A percentile compares a stretch with the other conserved stretches of the same genome.
phyloP scores from a whole-genome alignment of 37 sponge, comb jelly and placozoan species.

The Geodia barretti region DNA sequence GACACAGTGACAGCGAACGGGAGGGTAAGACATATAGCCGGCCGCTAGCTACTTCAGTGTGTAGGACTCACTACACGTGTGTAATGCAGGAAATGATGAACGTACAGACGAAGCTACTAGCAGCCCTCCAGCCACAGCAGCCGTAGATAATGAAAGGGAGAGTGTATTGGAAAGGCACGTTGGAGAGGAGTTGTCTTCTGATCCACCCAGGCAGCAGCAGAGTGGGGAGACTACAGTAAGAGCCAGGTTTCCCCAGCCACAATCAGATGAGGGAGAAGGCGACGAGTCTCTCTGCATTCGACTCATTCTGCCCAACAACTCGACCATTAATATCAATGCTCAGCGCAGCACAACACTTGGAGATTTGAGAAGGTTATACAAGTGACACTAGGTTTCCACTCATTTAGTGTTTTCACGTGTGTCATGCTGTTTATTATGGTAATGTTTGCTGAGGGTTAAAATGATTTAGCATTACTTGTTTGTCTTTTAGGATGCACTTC shows the following conservation, averaged over 20 bases:
- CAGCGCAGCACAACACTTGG: constrained; percentile 20
- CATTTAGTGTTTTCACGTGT: neutral
- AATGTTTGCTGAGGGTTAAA: too few species aligned
- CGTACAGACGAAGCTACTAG: neutral
- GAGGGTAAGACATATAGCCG: neutral
- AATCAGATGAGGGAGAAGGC: neutral
- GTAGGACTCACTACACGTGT: too few species aligned
- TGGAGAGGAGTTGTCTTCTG: too few species aligned
- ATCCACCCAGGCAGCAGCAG: too few species aligned
- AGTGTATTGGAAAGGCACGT: too few species aligned
- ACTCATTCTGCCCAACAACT: constrained; percentile 19
- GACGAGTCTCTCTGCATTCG: neutral
- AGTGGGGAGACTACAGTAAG: neutral
- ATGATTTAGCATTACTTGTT: too few species aligned
- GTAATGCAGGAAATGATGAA: neutral
- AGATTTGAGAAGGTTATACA: constrained; percentile 36
- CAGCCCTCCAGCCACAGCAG: neutral
- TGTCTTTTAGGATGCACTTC: constrained; percentile 58
- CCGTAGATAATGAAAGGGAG: too few species aligned
- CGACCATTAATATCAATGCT: neutral
- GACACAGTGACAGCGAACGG: neutral
- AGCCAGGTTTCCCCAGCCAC: neutral
- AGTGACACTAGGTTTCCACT: neutral
- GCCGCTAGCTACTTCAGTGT: too few species aligned
- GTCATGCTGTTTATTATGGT: neutral